A percentile compares a stretch with the other conserved stretches of the same genome.
Conservation (phyloP, 2,797 vertebrate species). For the Paramormyrops hopkinsi region DNA sequence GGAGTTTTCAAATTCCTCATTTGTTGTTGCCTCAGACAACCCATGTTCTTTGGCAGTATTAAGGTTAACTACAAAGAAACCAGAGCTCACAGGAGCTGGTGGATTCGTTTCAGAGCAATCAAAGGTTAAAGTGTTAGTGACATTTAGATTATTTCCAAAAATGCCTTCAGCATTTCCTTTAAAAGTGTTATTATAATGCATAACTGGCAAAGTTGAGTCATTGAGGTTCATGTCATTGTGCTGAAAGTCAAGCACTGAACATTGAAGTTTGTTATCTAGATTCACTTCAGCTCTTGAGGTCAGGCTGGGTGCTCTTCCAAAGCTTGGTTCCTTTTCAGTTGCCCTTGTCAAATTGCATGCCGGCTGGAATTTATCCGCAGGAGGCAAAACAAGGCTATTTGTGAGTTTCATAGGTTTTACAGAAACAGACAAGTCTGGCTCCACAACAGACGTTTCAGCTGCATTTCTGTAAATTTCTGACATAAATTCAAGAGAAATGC, state of each 20-base stretch:
- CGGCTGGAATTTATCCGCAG: not conserved
- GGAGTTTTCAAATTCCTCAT: not conserved
- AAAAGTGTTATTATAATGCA: constrained; percentile 18
- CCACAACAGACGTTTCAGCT: not conserved
- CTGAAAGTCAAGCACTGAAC: not conserved
- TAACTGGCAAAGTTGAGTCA: not conserved
- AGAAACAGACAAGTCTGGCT: not conserved
- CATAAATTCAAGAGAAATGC: not conserved
- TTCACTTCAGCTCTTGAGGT: not conserved
- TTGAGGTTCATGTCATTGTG: not conserved
- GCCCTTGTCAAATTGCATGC: not conserved
- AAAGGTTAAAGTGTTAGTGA: not conserved
- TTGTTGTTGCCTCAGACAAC: not conserved
- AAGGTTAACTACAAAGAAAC: not conserved
- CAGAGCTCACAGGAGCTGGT: not conserved
- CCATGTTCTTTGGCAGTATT: constrained; percentile 22
- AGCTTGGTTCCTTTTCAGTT: not conserved
- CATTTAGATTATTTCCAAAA: constrained; percentile 18
- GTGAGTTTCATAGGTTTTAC: not conserved
- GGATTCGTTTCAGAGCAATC: constrained; percentile 9
- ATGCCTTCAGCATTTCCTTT: constrained; percentile 37
- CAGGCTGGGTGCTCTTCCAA: too few species aligned
- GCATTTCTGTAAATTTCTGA: not conserved
- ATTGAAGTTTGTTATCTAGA: not conserved
- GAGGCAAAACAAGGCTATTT: not conserved